phyloP scores from a whole-genome alignment of 64 coral and sea anemone species.

The Acropora tenuis region DNA sequence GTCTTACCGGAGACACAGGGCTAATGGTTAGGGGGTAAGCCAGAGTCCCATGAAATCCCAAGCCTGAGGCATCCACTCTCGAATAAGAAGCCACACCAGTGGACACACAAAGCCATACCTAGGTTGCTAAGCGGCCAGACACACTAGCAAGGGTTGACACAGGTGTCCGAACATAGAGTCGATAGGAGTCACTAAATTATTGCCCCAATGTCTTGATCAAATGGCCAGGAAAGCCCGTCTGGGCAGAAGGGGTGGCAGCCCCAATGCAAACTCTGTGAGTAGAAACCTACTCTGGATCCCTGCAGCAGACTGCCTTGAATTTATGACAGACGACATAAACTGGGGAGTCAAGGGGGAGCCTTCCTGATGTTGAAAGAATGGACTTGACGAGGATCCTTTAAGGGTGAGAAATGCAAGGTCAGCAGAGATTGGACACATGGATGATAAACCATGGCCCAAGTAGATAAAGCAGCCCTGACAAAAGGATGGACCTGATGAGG shows the following conservation, averaged over 20 bases:
- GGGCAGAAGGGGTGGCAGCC: too few relatives aligned
- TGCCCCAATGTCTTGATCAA: constrained; percentile 28
- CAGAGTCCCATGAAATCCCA: background rate
- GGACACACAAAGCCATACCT: background rate
- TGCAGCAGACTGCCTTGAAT: too few relatives aligned
- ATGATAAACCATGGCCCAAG: background rate
- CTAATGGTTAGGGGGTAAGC: background rate
- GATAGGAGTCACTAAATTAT: constrained; percentile 15
- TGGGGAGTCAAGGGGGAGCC: too few relatives aligned
- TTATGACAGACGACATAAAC: too few relatives aligned
- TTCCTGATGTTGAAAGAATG: background rate
- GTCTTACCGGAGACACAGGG: background rate
- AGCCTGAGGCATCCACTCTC: background rate
- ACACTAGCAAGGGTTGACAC: background rate
- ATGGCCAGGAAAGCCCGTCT: background rate
- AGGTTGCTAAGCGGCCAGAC: background rate
- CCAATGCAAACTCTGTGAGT: too few relatives aligned
- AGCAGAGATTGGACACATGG: background rate
- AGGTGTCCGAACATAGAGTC: constrained; percentile 13
- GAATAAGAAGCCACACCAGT: background rate
- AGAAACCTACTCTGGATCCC: too few relatives aligned
- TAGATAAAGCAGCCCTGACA: background rate
- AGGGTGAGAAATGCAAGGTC: background rate
- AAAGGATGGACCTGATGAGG: background rate
- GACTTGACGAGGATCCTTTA: background rate